These are phyloP conservation scores for Hetaerina americana DNA, from an alignment of 1,140 invertebrate species.

Conservation along the genomic window DNA sequence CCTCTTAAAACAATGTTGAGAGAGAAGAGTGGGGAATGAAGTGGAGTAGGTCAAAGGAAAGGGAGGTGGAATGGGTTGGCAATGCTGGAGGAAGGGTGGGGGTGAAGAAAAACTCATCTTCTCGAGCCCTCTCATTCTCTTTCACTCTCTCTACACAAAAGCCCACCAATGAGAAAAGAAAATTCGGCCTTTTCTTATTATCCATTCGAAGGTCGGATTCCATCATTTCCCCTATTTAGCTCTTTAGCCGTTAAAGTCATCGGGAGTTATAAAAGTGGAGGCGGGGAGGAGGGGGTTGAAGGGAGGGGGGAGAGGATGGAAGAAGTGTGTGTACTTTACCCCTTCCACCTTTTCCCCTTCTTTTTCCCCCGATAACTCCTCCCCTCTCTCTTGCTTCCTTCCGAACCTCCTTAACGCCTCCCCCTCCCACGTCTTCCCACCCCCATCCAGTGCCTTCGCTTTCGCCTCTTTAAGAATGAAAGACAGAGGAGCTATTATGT, in stretches of 20 bases:
- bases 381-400: no score
- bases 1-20: no score
- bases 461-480: not conserved
- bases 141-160: no score
- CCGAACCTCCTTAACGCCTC: not conserved
- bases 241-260: not conserved
- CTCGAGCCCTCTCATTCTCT: no score
- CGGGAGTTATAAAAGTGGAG: not conserved
- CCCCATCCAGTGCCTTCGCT: no score
- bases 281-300: not conserved
- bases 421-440: not conserved
- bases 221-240: not conserved
- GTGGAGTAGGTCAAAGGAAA: no score
- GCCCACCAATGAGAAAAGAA: not conserved
- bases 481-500: not conserved
- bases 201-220: not conserved
- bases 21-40: no score
- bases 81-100: no score
- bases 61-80: no score
- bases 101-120: no score
- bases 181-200: not conserved
- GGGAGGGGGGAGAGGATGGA: not conserved
- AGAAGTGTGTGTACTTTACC: not conserved
- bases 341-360: no score
- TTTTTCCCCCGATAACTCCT: no score